Evolutionary conservation across 2,797 vertebrate species (phyloP), one percentile per base, ranked within the genome.

Genomic region (Sternarchorhynchus goeldii): DNA sequence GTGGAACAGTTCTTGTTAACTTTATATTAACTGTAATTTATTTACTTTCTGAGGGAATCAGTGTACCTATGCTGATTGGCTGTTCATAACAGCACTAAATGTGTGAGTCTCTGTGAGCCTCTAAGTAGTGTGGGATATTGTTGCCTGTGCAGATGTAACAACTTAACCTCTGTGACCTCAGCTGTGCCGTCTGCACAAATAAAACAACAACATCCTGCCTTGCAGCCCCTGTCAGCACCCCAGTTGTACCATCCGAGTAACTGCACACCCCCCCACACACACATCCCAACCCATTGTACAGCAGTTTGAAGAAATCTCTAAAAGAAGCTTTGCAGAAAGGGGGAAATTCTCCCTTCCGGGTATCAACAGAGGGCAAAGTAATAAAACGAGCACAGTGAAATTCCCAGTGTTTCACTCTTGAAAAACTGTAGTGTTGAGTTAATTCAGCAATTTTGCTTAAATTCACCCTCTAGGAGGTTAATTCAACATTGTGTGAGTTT

Each of bases 151-250:
- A 94, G 91, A 93, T 92, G 91, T 91, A 90, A 90, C 84, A 63
- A 90, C 87, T 92, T 93, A 91, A 92, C 92, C 90, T 88, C 80
- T 7, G 50, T 45, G 87, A 91, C 90, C 92, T 90, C 88, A 81
- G 89, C 90, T 89, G 89, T 92, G 89, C 91, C 82, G 87, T 86
- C 86, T 86, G 88, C 86, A 89, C 91, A 92, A 92, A 93, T 92
- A 90, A 91, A 93, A 91, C 82, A 88, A 91, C 91, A 90, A 91
- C 92, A 93, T 93, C 93, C 91, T 92, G 92, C 89, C 81, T 80
- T 10, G 66, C 80, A 70, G 82, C 86, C 83, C 88, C 69, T 77
- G 39, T 71, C 50, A 59, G 65, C 31, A 12, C 75, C 55, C 57
- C 75, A 82, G 73, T 85, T 65, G 77, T 78, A 75, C 84, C 75